phyloP scores from a whole-genome alignment of 2,113 vertebrate genomes.

The Hucho hucho region DNA sequence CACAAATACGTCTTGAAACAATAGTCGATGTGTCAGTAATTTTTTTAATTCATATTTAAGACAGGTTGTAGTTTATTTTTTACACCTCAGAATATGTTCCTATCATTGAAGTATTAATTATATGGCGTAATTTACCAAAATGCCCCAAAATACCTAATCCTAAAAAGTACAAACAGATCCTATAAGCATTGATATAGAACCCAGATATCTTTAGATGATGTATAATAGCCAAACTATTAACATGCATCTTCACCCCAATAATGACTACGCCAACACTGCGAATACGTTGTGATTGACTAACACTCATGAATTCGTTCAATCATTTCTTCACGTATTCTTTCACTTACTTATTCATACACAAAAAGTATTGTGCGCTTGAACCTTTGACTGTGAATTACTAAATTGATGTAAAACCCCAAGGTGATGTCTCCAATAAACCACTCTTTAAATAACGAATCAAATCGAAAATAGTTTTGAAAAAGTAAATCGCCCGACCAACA shows the following conservation, averaged over 20 bases:
- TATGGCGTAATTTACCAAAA: too few species aligned
- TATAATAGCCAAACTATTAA: conserved; percentile 5
- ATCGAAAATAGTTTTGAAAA: neutral
- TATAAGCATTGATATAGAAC: too few species aligned
- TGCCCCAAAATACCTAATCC: too few species aligned
- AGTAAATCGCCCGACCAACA: neutral
- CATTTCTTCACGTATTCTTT: neutral
- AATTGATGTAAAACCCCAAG: neutral
- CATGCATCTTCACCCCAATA: conserved; percentile 39
- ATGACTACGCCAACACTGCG: conserved; percentile 33
- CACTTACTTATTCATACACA: neutral
- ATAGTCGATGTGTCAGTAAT: too few species aligned
- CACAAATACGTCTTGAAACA: too few species aligned
- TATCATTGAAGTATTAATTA: too few species aligned
- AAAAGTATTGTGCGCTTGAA: neutral
- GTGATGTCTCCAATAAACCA: neutral
- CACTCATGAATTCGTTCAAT: neutral
- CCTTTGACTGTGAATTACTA: neutral
- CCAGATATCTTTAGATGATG: too few species aligned
- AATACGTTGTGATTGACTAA: conserved; percentile 9
- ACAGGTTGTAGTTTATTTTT: too few species aligned
- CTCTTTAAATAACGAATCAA: neutral
- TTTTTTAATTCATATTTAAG: too few species aligned
- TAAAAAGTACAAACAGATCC: too few species aligned
- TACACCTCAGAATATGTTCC: neutral